Conservation (phyloP, 2,797 vertebrate species). For the Amniataba percoides region DNA sequence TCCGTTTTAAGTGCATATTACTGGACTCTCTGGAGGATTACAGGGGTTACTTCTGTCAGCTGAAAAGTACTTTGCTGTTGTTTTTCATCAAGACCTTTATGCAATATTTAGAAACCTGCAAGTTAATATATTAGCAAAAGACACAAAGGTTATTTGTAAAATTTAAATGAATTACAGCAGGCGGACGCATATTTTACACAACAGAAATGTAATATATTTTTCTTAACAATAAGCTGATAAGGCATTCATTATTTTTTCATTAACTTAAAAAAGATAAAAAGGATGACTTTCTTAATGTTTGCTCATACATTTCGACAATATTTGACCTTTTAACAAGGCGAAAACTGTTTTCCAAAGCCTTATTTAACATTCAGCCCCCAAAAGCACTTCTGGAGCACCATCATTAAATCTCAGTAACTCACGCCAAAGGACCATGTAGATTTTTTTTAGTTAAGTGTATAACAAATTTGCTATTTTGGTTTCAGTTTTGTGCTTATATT, state of each 20-base stretch:
- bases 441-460: constrained; percentile 2
- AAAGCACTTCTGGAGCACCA: constrained; percentile 16
- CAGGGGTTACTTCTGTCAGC: not conserved
- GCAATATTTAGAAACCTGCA: constrained; percentile 10
- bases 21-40: constrained; percentile 3
- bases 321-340: constrained; percentile 4
- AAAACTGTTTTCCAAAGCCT: constrained; percentile 3
- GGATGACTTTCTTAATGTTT: not conserved
- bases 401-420: constrained; percentile 12
- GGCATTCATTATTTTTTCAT: not conserved
- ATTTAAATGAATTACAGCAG: not conserved
- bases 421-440: constrained; percentile 2
- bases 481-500: not conserved
- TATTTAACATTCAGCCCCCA: constrained; percentile 4
- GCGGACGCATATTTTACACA: not conserved
- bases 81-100: constrained; percentile 1
- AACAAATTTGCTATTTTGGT: not conserved
- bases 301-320: not conserved
- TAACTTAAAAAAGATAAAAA: not conserved
- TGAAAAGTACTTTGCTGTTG: constrained; percentile 9
- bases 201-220: not conserved
- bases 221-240: not conserved
- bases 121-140: not conserved
- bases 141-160: not conserved
- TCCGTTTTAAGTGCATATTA: constrained; percentile 8